phyloP scores from a whole-genome alignment of 2,113 vertebrate genomes.

The Pipra filicauda region DNA sequence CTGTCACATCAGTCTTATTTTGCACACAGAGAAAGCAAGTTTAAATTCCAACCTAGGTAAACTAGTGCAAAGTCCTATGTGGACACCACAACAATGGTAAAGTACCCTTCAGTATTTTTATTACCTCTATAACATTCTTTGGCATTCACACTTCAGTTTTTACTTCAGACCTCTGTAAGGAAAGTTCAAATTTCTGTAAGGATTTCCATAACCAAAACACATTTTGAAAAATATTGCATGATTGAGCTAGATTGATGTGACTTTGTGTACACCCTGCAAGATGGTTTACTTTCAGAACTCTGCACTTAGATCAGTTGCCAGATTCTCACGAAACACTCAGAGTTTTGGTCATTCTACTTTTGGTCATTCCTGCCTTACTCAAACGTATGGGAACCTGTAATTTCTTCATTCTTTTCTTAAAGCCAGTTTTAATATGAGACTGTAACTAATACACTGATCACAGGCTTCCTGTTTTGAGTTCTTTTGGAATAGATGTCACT shows the following conservation, averaged over 20 bases:
- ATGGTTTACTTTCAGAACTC: neutral
- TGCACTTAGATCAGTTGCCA: neutral
- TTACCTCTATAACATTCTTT: neutral
- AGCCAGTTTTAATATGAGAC: neutral
- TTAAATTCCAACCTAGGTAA: neutral
- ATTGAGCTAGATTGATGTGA: neutral
- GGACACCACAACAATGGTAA: neutral
- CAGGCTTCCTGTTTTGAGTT: neutral
- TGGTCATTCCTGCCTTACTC: neutral
- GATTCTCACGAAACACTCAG: neutral
- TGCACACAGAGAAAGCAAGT: neutral
- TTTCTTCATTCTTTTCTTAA: neutral
- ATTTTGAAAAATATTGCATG: neutral
- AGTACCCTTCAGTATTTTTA: neutral
- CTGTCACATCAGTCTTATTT: neutral
- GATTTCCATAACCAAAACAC: neutral
- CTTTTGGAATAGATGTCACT: neutral
- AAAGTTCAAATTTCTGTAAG: neutral
- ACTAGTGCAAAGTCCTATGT: neutral
- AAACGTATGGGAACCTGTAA: neutral
- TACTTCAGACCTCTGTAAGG: neutral
- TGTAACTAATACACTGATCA: neutral
- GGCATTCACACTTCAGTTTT: neutral
- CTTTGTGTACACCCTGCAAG: neutral
- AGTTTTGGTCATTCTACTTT: neutral